Conservation (phyloP, 2,797 vertebrate genomes). For the Notoglanidium macrostoma region DNA sequence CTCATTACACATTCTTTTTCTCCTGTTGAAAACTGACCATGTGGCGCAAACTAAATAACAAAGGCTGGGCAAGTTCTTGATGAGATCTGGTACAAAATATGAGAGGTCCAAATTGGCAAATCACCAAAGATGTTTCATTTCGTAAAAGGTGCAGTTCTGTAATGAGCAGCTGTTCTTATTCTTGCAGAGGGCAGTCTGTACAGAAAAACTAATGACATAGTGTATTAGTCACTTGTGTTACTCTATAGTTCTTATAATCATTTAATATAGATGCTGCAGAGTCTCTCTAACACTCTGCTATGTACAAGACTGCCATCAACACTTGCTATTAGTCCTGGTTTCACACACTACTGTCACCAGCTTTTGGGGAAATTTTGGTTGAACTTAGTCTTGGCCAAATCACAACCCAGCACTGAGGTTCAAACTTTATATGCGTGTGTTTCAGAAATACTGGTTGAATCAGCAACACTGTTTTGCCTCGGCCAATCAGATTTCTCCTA, state of each 20-base stretch:
- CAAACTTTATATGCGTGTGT: too few relatives aligned
- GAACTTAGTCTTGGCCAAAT: not conserved
- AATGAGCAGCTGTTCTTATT: not conserved
- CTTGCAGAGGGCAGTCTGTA: not conserved
- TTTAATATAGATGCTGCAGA: not conserved
- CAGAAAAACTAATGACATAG: not conserved
- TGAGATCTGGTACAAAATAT: not conserved
- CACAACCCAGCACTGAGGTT: not conserved
- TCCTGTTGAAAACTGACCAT: conserved; percentile 35
- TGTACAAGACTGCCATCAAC: not conserved
- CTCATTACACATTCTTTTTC: conserved; percentile 43
- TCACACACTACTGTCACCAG: not conserved
- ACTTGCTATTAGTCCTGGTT: not conserved
- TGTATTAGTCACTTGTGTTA: not conserved
- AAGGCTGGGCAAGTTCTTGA: conserved; percentile 28
- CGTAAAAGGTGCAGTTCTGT: not conserved
- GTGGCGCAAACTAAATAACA: conserved; percentile 37
- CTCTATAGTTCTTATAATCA: not conserved
- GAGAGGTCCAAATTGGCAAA: not conserved
- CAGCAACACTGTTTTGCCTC: not conserved
- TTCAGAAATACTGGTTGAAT: not conserved
- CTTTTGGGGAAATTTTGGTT: not conserved
- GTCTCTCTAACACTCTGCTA: not conserved
- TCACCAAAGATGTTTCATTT: conserved; percentile 1
- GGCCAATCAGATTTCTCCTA: not conserved